Percentiles rank a stretch among this genome's conserved stretches.
Evolutionary conservation across 2,113 vertebrate species (phyloP).

Genomic region (Toxotes chatareus): DNA sequence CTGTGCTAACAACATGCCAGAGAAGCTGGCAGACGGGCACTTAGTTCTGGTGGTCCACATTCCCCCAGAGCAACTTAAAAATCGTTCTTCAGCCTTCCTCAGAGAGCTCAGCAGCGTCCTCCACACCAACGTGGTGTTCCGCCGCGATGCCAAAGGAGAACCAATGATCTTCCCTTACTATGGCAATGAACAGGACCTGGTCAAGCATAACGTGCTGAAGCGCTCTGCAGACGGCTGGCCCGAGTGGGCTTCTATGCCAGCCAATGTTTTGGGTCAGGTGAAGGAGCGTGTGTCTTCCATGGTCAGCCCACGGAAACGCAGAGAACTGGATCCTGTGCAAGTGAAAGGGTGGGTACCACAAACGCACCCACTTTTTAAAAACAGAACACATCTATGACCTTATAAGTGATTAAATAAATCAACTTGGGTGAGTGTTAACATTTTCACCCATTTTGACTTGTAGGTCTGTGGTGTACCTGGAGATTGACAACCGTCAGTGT

Average conservation of each 20-base stretch:
- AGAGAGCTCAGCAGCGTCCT: slow-evolving; percentile 94
- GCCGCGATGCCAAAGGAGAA: slow-evolving; percentile 88
- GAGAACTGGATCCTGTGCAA: slow-evolving; percentile 93
- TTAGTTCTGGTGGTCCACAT: slow-evolving; percentile 95
- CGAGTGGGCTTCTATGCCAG: slow-evolving; percentile 75
- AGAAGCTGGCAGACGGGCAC: slow-evolving; percentile 92
- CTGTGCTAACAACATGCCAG: slow-evolving; percentile 92
- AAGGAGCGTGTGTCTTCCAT: slow-evolving; percentile 83
- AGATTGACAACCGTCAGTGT: slow-evolving; percentile 98
- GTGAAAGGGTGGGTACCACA: slow-evolving; percentile 88
- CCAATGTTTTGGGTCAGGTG: slow-evolving; percentile 83
- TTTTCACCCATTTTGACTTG: slow-evolving; percentile 49
- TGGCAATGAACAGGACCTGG: slow-evolving; percentile 93
- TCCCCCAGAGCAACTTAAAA: slow-evolving; percentile 90
- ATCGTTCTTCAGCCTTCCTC: slow-evolving; percentile 91
- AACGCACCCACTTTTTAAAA: background rate
- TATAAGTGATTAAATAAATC: background rate
- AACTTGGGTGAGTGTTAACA: background rate
- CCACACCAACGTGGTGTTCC: slow-evolving; percentile 97
- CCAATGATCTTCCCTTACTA: slow-evolving; percentile 97
- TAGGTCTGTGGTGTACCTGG: slow-evolving; percentile 96
- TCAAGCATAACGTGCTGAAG: slow-evolving; percentile 90
- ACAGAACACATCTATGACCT: background rate
- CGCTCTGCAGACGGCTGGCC: slow-evolving; percentile 88
- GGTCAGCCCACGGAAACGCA: slow-evolving; percentile 81